Base-by-base conservation (phyloP, 2,113 vertebrate genomes). In the Tragulus kanchil region DNA sequence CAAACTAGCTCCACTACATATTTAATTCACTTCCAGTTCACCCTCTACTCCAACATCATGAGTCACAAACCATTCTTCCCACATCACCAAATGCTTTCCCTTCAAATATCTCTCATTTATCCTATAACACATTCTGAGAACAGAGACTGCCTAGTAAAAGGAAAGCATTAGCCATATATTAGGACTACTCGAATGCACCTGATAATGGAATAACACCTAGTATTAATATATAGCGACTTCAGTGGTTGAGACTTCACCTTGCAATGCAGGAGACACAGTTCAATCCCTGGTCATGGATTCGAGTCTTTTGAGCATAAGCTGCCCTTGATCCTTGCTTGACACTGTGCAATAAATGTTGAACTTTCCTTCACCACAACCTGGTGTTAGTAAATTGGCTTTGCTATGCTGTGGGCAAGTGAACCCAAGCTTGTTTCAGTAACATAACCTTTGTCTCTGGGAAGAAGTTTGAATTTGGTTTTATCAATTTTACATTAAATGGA, bases 391-490 rank as follows among this genome's bases (percentile, higher is more conserved):
- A 78, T 15, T 54, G 50, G 5, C 15, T 78, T 78, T 52, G 26
- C 15, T 78, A 9, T 54, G 50, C 75, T 78, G 1, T 78, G 50
- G 75, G 48, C 15, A 52, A 78, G 15, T 17, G 26, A 15, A 78
- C 50, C 16, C 26, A 78, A 19, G 16, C 52, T 78, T 31, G 48
- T 26, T 78, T 54, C 75, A 78, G 8, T 78, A 31, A 54, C 4
- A 3, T 78, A 78, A 78, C 10, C 6, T 65, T 75, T 82, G 42
- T 87, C 26, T 87, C 58, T 82, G 50, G 36, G 28, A 81, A 90
- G 58, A 81, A 73, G 23, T 93, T 79, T 78, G 23, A 42, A 71
- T 93, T 88, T 84, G 75, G 23, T 89, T 52, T 93, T 82, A 69
- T 8, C 5, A 5, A 45, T 36, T 36, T 92, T 77, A 16, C 10